These are phyloP conservation scores for Panthera leo DNA, from an alignment of 2,113 vertebrate genomes.

Conservation along the genomic window DNA sequence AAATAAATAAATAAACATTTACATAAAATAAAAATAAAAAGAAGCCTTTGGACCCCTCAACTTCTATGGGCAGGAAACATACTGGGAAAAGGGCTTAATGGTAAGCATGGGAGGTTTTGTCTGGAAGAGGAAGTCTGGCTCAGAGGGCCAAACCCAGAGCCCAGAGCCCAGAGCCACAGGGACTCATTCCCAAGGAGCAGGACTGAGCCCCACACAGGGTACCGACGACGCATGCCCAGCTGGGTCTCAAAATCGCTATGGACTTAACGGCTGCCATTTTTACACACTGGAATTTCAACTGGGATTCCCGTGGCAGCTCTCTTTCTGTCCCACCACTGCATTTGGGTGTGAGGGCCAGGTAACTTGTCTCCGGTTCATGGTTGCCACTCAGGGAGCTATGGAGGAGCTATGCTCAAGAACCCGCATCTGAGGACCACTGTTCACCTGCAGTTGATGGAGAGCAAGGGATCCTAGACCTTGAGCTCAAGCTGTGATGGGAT, in stretches of 20 bases:
- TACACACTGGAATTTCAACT: not conserved
- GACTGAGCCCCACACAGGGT: not conserved
- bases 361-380: too few relatives aligned
- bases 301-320: not conserved
- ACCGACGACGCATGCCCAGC: rapidly evolving
- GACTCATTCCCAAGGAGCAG: not conserved
- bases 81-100: not conserved
- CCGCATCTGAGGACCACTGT: not conserved
- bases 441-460: not conserved
- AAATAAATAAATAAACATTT: too few relatives aligned
- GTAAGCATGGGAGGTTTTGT: not conserved
- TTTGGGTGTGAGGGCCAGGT: not conserved
- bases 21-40: not conserved
- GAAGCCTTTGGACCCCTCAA: not conserved
- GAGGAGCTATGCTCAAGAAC: not conserved
- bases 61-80: not conserved
- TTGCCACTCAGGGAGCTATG: rapidly evolving
- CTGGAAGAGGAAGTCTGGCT: not conserved
- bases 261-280: not conserved
- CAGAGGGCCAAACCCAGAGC: not conserved
- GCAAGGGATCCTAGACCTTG: not conserved
- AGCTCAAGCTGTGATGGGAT: not conserved
- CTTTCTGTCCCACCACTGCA: too few relatives aligned
- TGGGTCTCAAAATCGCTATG: not conserved
- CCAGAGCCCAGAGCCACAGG: not conserved